phyloP scores from a whole-genome alignment of 2,797 vertebrate species.

The Oreortyx pictus region DNA sequence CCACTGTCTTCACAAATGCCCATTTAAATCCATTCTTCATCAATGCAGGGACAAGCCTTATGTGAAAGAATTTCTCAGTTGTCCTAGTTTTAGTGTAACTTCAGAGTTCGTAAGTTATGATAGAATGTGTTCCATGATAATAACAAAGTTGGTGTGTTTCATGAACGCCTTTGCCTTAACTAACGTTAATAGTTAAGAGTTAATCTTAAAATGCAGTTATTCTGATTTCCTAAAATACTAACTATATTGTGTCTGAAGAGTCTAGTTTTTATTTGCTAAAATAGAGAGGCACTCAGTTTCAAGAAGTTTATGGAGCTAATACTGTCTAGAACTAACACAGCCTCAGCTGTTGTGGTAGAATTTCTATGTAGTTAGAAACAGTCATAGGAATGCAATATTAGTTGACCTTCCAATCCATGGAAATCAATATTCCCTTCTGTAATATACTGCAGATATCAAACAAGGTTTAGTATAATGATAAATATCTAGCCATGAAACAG shows the following conservation, averaged over 20 bases:
- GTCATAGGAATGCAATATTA: no score
- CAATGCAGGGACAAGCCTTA: background rate
- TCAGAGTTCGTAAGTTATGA: background rate
- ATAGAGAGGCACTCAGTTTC: background rate
- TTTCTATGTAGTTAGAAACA: background rate
- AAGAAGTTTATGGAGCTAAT: background rate
- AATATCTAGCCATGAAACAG: background rate
- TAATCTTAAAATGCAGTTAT: background rate
- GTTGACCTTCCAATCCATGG: no score
- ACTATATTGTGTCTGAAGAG: background rate
- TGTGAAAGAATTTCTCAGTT: background rate
- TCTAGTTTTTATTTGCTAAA: background rate
- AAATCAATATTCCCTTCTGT: background rate
- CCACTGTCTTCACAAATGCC: background rate
- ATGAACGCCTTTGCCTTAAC: background rate
- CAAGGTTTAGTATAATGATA: background rate
- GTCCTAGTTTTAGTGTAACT: background rate
- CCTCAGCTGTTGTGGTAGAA: background rate
- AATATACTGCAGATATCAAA: background rate
- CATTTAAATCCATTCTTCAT: background rate
- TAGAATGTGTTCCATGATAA: background rate
- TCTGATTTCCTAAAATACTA: accelerated
- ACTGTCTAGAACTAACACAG: background rate
- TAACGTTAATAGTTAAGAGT: background rate
- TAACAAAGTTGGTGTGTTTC: background rate